Evolutionary conservation across 2,113 vertebrate genomes (phyloP), one percentile per base, ranked within the genome.

Genomic region (Psilopsiagon aurifrons): DNA sequence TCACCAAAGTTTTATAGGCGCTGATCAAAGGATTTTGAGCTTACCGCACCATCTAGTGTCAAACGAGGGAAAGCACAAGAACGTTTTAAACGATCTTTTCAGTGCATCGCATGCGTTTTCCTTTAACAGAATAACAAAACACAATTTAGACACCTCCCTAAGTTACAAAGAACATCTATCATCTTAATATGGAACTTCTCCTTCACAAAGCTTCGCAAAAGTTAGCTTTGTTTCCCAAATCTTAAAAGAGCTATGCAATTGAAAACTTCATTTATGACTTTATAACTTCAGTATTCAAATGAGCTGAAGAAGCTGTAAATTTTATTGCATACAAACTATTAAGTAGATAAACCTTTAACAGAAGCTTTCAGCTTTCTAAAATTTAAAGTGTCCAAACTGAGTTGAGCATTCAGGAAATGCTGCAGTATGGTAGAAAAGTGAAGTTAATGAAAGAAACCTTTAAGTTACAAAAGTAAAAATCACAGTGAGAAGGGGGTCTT

Each of bases 11-110:
- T 18, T 70, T 86, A 13, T 0, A 33, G 22, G 8, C 1, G 31
- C 62, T 51, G 23, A 95, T 8, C 43, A 41, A 87, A 87, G 39
- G 89, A 47, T 94, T 83, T 44, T 66, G 86, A 94, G 84, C 84
- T 81, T 91, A 96, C 94, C 83, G 28, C 46, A 63, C 98, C 98
- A 98, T 97, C 98, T 98, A 88, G 97, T 97, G 98, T 82, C 79
- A 41, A 91, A 25, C 0, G 0, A 16, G 1, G 27, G 73, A 76
- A 97, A 94, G 41, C 83, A 87, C 60, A 75, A 51, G 25, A 73
- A 55, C 33, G 28, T 77, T 88, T 91, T 23, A 41, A 62, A 60
- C 3, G 4, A 2, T 9, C 11, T 64, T 52, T 49, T 22, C 22
- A 27, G 55, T 31, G 11, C 2, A 10, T 22, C 14, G 6, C 33